Base-by-base conservation (phyloP, 2,888 invertebrate genomes). In the Geophilus truncorum region DNA sequence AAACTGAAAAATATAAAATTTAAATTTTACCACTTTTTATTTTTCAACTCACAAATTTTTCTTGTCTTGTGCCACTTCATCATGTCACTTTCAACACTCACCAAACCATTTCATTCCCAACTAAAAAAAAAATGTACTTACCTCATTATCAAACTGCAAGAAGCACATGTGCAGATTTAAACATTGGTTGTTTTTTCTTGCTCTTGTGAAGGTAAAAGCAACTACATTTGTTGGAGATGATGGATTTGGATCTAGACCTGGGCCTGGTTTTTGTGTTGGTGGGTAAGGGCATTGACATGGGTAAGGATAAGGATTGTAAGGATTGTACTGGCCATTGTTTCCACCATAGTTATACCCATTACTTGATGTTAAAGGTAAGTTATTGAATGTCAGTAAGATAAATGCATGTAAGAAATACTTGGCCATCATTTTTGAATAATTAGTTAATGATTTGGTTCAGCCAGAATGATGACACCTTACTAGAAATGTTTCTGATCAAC, bases 201-300 rank as follows among this genome's bases (percentile, higher is more conserved):
- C 76, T 25, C 76, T 18, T 2, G 30, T 76, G 1, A 76, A 32
- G 28, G 76, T 28, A 76, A 76, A 76, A n/a, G 32, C 32, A 32
- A 25, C 21, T n/a, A 32, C 6, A 25, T 25, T 76, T 76, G 76
- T 4, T 32, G 21, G 76, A 12, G 28, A 76, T 7, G 28, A 2
- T 32, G 45, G 57, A 25, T 25, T 25, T 7, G 57, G 79, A 32
- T 78, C n/a, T 10, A 34, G 78, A 34, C 32, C 21, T 4, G 79
- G 79, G 25, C 51, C 21, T 2, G 79, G 79, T 1, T 51, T 79
- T 7, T 21, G 57, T 4, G 32, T 23, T 51, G 79, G 79, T 40
- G 79, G 79, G 15, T 79, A 79, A 23, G 79, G 57, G 21, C 57
- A 57, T 9, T 57, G 57, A 57, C 57, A 57, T 1, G 57, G 57